Conservation (phyloP, 2,797 vertebrate species). For the Ctenosaura bakeri region DNA sequence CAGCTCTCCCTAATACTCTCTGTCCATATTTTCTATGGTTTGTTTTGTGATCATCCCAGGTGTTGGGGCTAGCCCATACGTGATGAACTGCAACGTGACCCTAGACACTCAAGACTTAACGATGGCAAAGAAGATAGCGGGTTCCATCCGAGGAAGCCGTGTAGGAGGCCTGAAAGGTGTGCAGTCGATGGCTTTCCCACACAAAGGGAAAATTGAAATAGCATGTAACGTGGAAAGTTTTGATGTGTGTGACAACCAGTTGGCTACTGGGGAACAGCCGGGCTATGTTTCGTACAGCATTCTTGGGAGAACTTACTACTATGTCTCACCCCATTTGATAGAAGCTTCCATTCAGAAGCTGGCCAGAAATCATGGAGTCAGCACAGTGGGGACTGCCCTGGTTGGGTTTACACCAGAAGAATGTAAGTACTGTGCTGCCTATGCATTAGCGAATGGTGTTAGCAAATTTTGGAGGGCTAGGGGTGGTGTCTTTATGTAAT, state of each 20-base stretch:
- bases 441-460: constrained; percentile 75
- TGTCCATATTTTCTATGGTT: neutral
- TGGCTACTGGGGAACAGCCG: constrained; percentile 7
- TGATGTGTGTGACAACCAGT: constrained; percentile 63
- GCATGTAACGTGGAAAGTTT: constrained; percentile 85
- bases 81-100: constrained; percentile 87
- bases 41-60: constrained; percentile 72
- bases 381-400: constrained; percentile 72
- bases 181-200: constrained; percentile 83
- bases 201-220: constrained; percentile 80
- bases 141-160: constrained; percentile 76
- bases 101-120: constrained; percentile 80
- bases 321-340: constrained; percentile 78
- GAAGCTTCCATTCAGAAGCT: constrained; percentile 78
- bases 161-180: constrained; percentile 80
- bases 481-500: constrained; percentile 78
- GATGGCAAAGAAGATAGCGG: constrained; percentile 75
- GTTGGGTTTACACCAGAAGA: constrained; percentile 82
- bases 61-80: constrained; percentile 79
- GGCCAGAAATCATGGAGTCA: constrained; percentile 70
- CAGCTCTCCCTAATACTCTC: neutral
- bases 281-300: constrained; percentile 67
- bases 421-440: constrained; percentile 80
- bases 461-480: constrained; percentile 83
- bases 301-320: constrained; percentile 74